Conservation (phyloP, 2,888 invertebrate genomes). For the Caenorhabditis angaria region DNA sequence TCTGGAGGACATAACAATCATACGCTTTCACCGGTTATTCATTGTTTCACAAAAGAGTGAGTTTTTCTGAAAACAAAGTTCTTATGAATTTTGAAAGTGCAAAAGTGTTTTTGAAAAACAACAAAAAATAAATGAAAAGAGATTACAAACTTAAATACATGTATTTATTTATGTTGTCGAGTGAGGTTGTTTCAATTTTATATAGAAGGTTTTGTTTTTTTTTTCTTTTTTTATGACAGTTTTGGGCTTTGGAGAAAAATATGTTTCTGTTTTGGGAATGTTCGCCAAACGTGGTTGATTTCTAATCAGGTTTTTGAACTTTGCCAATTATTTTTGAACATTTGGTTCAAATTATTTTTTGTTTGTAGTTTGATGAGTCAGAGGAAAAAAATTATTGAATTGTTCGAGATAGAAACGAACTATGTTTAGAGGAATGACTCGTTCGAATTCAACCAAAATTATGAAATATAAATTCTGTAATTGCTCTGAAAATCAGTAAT, state of each 20-base stretch:
- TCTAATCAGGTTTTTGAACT: no score
- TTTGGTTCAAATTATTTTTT: no score
- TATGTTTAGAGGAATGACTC: no score
- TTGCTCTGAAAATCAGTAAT: no score
- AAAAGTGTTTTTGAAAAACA: not conserved
- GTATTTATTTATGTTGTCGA: not conserved
- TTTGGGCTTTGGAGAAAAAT: not conserved
- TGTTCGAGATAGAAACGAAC: no score
- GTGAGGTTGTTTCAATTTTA: slow-evolving; percentile 6
- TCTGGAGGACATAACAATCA: slow-evolving; percentile 13
- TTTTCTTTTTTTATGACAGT: no score
- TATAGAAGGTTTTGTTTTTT: not conserved
- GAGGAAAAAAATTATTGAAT: no score
- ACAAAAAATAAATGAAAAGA: not conserved
- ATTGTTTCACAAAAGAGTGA: slow-evolving; percentile 28
- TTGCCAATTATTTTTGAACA: no score
- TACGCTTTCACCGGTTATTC: slow-evolving; percentile 38
- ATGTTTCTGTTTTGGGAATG: not conserved
- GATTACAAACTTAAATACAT: not conserved
- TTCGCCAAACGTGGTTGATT: no score
- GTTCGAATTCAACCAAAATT: no score
- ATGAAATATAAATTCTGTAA: no score
- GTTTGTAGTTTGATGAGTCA: no score
- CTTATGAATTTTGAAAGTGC: not conserved
- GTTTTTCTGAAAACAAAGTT: slow-evolving; percentile 6